Evolutionary conservation across 2,888 invertebrate genomes (phyloP), one percentile per base, ranked within the genome.

Genomic region (Lepetodrilus schrolli): DNA sequence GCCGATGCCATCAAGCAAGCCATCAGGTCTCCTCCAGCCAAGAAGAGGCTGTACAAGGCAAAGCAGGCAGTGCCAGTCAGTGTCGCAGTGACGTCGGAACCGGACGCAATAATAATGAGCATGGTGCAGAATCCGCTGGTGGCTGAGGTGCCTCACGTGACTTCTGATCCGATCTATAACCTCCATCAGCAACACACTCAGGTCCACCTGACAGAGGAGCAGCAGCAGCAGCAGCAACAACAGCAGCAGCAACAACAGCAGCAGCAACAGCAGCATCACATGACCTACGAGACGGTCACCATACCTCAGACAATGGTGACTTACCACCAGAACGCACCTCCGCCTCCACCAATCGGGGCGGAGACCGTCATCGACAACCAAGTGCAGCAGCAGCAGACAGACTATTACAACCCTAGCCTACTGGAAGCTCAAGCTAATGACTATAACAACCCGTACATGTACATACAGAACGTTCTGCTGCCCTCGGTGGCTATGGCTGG

Each of bases 401-500:
- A 72, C 47, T 68, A 68, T 17, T 26, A 47, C 50, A 75, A 43
- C 48, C 68, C 58, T 50, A 58, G 37, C 66, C 51, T 30, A 43
- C 34, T 30, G 65, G 66, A 13, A 36, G 58, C 3, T 30, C 48
- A 10, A 69, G 48, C 71, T 0, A 71, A 68, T n/a, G 74, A 76
- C 72, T 74, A 74, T 70, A 73, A 66, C 36, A 77, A 72, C 38
- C 72, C 74, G 2, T 74, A 66, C 43, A 74, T 74, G 47, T 74
- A 74, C 51, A 77, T 77, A 37, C 77, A 77, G 70, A 77, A 77
- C 26, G 70, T 77, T 13, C 70, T 77, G 8, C 48, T 74, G 30
- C 77, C 77, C 8, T 74, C 74, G 0, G 77, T 77, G 1, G 77
- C 74, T 20, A 72, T 77, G 66, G 74, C 77, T 26, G 74, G 72